Conservation (phyloP, 2,888 invertebrate species). For the Cheilosia urbana region DNA sequence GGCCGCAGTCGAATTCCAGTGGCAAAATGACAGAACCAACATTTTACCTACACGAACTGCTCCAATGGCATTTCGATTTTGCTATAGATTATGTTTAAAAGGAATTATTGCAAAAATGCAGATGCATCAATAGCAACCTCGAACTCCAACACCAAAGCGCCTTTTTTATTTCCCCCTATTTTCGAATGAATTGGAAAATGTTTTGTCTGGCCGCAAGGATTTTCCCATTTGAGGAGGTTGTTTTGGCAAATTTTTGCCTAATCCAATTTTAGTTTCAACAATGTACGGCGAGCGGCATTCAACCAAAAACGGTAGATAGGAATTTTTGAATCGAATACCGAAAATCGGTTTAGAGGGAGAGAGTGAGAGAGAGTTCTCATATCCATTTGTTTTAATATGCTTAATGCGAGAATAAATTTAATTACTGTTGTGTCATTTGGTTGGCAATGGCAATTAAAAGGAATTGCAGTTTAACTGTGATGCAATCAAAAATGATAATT, state of each 20-base stretch:
- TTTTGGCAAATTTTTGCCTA: slow-evolving; percentile 53
- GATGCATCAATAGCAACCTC: slow-evolving; percentile 13
- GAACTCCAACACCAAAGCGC: neutral
- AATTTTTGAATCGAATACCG: slow-evolving; percentile 37
- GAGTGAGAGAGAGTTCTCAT: neutral
- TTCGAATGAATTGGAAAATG: slow-evolving; percentile 52
- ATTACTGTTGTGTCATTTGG: slow-evolving; percentile 27
- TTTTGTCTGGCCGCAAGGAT: slow-evolving; percentile 65
- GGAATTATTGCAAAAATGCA: slow-evolving; percentile 30
- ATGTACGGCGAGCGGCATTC: slow-evolving; percentile 6
- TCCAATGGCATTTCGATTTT: slow-evolving; percentile 23
- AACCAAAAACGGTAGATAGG: neutral
- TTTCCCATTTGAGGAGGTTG: slow-evolving; percentile 60
- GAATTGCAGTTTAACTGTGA: slow-evolving; percentile 21
- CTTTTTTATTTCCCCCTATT: slow-evolving; percentile 17
- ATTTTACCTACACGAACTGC: neutral
- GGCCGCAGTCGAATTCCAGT: neutral
- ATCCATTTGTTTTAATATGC: slow-evolving; percentile 61
- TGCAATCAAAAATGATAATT: slow-evolving; percentile 21
- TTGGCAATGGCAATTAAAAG: slow-evolving; percentile 35
- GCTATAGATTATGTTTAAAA: neutral
- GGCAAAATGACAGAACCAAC: neutral
- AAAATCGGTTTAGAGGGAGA: slow-evolving; percentile 16
- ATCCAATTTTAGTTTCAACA: slow-evolving; percentile 54
- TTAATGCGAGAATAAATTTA: slow-evolving; percentile 63